Percentiles rank a stretch among this genome's conserved stretches.
phyloP scores from a whole-genome alignment of 2,888 invertebrate genomes.

The Pegoplata infirma region DNA sequence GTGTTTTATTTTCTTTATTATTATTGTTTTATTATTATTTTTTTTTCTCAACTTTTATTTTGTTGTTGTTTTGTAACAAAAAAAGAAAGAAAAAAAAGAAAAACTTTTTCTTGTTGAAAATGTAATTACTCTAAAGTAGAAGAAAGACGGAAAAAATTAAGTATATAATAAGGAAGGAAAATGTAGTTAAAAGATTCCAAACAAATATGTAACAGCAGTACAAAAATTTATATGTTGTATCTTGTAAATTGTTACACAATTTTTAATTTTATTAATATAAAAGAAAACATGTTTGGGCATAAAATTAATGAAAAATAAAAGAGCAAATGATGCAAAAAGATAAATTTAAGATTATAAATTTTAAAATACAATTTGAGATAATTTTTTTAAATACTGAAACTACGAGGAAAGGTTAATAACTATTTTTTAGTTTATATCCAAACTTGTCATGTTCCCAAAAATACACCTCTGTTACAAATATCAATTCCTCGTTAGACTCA shows the following conservation, averaged over 20 bases:
- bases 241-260: slow-evolving; percentile 36
- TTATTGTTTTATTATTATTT: too few species aligned
- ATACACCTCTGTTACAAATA: too few species aligned
- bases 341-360: neutral
- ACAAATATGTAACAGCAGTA: neutral
- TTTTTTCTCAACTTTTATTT: slow-evolving; percentile 27
- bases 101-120: slow-evolving; percentile 53
- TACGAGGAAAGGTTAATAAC: too few species aligned
- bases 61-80: neutral
- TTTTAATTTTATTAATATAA: slow-evolving; percentile 49
- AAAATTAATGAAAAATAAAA: slow-evolving; percentile 17
- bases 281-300: slow-evolving; percentile 27
- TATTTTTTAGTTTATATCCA: too few species aligned
- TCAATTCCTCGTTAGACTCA: too few species aligned
- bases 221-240: slow-evolving; percentile 6
- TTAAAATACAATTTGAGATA: too few species aligned
- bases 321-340: neutral
- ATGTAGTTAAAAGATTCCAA: slow-evolving; percentile 39
- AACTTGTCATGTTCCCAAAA: too few species aligned
- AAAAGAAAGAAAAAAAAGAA: neutral
- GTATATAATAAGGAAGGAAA: slow-evolving; percentile 36
- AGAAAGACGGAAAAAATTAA: slow-evolving; percentile 28
- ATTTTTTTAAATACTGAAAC: too few species aligned
- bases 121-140: slow-evolving; percentile 48
- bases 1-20: slow-evolving; percentile 45